These are phyloP conservation scores for Drosophila suboccidentalis DNA, from an alignment of 2,888 invertebrate species.

Conservation along the genomic window DNA sequence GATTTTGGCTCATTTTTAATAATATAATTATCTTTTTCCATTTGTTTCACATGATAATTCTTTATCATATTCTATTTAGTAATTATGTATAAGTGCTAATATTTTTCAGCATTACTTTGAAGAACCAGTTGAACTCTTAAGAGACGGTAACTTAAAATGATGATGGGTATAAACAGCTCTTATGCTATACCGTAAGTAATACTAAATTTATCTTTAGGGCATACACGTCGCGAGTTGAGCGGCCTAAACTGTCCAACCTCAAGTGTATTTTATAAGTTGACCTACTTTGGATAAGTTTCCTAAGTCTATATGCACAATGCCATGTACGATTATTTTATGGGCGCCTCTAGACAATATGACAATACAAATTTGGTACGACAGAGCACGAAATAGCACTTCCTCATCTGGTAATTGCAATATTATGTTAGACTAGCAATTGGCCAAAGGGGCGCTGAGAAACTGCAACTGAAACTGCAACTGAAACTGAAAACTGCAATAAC, in stretches of 20 bases:
- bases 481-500: conserved; percentile 35
- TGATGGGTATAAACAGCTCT: background rate
- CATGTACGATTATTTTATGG: conserved; percentile 15
- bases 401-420: conserved; percentile 62
- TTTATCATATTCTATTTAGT: no score
- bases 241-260: background rate
- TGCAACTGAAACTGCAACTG: conserved; percentile 27
- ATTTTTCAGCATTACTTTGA: no score
- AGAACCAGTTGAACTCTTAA: background rate
- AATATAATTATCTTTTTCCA: no score
- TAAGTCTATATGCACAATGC: conserved; percentile 9
- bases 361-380: background rate
- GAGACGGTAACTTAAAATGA: background rate
- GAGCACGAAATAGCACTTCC: conserved; percentile 38
- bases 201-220: conserved; percentile 4
- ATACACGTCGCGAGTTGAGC: background rate
- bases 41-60: no score
- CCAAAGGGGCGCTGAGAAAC: conserved; percentile 40
- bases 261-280: conserved; percentile 46
- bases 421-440: conserved; percentile 49
- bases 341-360: conserved; percentile 11
- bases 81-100: no score
- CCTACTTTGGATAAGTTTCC: conserved; percentile 39
- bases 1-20: no score
- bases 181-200: background rate